Evolutionary conservation across 2,797 vertebrate species (phyloP).

Genomic region (Uromys caudimaculatus): DNA sequence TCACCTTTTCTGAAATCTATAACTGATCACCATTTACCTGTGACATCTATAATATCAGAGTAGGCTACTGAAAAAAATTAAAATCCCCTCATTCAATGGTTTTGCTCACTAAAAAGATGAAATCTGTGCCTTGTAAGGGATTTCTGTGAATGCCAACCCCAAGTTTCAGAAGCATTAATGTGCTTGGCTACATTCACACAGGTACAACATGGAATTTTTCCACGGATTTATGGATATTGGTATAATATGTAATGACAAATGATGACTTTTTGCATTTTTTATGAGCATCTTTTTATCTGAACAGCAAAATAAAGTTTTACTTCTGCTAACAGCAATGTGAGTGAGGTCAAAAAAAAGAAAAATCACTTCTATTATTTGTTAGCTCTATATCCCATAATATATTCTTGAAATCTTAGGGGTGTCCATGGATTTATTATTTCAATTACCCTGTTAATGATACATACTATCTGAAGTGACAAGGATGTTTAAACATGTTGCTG

Average conservation of each 20-base stretch:
- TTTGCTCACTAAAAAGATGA: neutral
- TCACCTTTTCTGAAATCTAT: neutral
- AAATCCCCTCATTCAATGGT: neutral
- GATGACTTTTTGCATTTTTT: slow-evolving; percentile 43
- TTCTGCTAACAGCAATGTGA: slow-evolving; percentile 4
- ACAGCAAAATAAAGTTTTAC: slow-evolving; percentile 28
- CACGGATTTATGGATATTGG: neutral
- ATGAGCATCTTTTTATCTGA: slow-evolving; percentile 32
- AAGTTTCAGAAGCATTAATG: neutral
- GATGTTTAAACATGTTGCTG: slow-evolving; percentile 32
- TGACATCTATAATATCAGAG: neutral
- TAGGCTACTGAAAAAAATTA: neutral
- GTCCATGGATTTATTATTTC: slow-evolving; percentile 64
- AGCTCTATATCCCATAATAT: slow-evolving; percentile 18
- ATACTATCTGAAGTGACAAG: slow-evolving; percentile 44
- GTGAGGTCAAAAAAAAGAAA: slow-evolving; percentile 23
- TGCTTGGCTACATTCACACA: neutral
- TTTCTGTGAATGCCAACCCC: neutral
- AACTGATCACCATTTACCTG: neutral
- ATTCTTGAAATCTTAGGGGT: slow-evolving; percentile 54
- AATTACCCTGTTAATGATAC: slow-evolving; percentile 75
- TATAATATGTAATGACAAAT: slow-evolving; percentile 32
- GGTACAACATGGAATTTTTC: slow-evolving; percentile 1
- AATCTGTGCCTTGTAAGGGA: neutral
- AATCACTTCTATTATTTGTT: neutral